Evolutionary conservation across 2,888 invertebrate genomes (phyloP), one percentile per base, ranked within the genome.

Genomic region (Halocaridina rubra): DNA sequence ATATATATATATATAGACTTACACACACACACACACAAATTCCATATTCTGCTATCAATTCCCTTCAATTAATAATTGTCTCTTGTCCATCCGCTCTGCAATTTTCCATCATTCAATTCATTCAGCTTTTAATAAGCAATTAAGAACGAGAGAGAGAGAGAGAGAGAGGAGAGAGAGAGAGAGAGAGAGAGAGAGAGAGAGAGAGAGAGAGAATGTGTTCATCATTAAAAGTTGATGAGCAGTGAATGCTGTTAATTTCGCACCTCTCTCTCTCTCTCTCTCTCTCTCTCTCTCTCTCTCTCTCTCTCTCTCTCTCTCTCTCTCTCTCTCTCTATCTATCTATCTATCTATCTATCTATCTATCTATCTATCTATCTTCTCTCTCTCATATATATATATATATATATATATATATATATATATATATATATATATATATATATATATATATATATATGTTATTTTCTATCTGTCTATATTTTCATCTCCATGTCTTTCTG

Each of bases 331-430:
- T 53, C 53, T 53, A 16, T 53, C 53, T n/a, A 53, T 0, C 10
- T 16, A 0, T 16, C 64, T 64, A 13, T n/a, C n/a, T 64, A 19
- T 64, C 64, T 67, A 7, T 1, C 13, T 22, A 22, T 22, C 7
- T 19, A 3, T 64, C n/a, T 22, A 22, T 4, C 24, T 19, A 4
- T 22, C 19, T 64, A 16, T 64, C 22, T 1, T 67, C 67, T 24
- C 67, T 67, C 67, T 22, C 27, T 67, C 27, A 29, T 46, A 46
- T 10, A 46, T 13, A 46, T 16, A 1, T 46, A 22, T 0, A 27
- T 67, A 67, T 24, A 67, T 67, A 67, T 67, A 67, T 67, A 64
- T 64, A 64, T 64, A 64, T 64, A 64, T 64, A 64, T 64, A 64
- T 64, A 64, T 64, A 64, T 64, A 64, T 64, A 64, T 64, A 64